Percentiles rank a stretch among this genome's conserved stretches.
phyloP scores from a whole-genome alignment of 2,797 vertebrate genomes.

The Tragopan temminckii region DNA sequence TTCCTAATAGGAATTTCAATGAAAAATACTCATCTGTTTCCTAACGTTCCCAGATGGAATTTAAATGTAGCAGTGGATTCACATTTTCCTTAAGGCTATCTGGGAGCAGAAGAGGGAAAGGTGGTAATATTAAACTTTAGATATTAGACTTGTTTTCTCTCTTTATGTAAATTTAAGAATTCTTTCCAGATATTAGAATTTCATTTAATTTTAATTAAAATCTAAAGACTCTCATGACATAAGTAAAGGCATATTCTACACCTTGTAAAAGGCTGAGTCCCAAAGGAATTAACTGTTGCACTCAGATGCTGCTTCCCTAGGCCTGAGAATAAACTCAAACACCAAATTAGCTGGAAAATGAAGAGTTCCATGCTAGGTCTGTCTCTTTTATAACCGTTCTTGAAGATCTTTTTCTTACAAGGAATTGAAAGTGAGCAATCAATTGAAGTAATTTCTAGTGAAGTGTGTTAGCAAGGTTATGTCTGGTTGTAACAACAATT shows the following conservation, averaged over 20 bases:
- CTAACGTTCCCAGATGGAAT: not conserved
- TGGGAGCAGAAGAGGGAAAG: not conserved
- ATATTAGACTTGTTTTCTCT: not conserved
- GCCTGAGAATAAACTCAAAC: not conserved
- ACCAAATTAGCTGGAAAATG: not conserved
- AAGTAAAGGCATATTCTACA: not conserved
- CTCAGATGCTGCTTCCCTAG: not conserved
- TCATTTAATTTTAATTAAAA: not conserved
- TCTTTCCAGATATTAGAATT: not conserved
- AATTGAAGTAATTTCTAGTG: slow-evolving; percentile 32
- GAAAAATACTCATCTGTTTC: not conserved
- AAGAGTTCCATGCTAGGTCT: not conserved
- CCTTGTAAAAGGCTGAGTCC: not conserved
- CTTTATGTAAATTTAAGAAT: not conserved
- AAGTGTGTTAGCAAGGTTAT: slow-evolving; percentile 57
- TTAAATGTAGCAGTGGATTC: not conserved
- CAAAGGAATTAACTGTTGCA: not conserved
- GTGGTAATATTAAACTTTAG: not conserved
- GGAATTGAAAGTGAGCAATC: slow-evolving; percentile 1
- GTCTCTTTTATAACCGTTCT: not conserved
- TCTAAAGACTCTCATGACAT: not conserved
- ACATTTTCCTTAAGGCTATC: not conserved
- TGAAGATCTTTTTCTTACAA: slow-evolving; percentile 2
- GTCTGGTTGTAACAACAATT: slow-evolving; percentile 64
- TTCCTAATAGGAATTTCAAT: not conserved